A percentile compares a stretch with the other conserved stretches of the same genome.
phyloP scores from a whole-genome alignment of 2,113 vertebrate species.

The Ochotona curzoniae region DNA sequence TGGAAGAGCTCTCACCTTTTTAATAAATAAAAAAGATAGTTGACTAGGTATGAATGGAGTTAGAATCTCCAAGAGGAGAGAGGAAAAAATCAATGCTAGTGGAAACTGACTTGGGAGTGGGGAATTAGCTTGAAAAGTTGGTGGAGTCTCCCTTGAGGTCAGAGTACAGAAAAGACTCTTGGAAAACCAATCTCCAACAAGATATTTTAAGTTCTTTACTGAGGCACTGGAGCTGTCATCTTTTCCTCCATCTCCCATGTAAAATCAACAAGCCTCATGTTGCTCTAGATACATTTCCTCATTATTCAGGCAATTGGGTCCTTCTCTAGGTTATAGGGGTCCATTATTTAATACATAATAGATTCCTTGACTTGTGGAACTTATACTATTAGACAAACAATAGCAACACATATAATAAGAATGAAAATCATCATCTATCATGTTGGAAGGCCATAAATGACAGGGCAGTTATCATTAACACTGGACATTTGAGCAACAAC shows the following conservation, averaged over 20 bases:
- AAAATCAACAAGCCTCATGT: background rate
- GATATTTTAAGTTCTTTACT: background rate
- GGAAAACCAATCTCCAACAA: background rate
- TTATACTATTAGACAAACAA: background rate
- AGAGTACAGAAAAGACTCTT: background rate
- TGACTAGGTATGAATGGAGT: background rate
- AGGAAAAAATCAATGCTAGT: no score
- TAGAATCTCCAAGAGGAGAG: background rate
- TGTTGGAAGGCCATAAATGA: background rate
- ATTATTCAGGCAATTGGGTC: background rate
- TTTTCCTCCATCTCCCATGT: background rate
- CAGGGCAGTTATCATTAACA: background rate
- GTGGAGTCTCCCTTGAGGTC: background rate
- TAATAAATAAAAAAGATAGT: no score
- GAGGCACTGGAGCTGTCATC: background rate
- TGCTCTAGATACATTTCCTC: background rate
- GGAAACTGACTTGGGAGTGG: background rate
- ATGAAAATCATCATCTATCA: background rate
- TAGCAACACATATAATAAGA: background rate
- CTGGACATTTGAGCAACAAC: background rate
- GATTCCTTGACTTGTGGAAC: background rate
- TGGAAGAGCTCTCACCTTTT: no score
- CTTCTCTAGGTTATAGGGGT: background rate
- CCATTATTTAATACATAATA: background rate
- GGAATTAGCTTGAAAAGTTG: background rate